Conservation (phyloP, 1,140 invertebrate species). For the Ylistrum balloti region DNA sequence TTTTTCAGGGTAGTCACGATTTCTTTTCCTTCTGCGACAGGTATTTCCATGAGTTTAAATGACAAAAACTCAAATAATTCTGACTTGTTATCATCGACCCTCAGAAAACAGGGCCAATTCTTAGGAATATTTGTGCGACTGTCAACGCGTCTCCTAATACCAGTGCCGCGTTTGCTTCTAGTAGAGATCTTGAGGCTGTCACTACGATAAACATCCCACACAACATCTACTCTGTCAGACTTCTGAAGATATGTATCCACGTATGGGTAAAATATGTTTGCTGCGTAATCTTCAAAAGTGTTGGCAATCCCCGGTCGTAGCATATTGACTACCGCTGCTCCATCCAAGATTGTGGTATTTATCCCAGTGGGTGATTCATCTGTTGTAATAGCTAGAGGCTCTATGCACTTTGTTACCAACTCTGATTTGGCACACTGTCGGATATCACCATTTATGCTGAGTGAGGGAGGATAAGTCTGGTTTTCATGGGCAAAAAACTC, state of each 20-base stretch:
- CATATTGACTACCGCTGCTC: constrained; percentile 59
- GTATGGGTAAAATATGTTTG: constrained; percentile 53
- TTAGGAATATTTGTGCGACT: too few relatives aligned
- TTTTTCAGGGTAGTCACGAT: neutral
- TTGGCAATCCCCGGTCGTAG: constrained; percentile 48
- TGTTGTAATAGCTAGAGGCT: neutral
- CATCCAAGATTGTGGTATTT: constrained; percentile 61
- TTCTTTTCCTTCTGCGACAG: neutral
- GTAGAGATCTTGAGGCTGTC: constrained; percentile 55
- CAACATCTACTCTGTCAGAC: constrained; percentile 56
- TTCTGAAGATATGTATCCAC: neutral
- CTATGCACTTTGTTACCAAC: constrained; percentile 30
- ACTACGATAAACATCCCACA: constrained; percentile 60
- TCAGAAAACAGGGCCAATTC: constrained; percentile 34
- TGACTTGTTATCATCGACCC: constrained; percentile 44
- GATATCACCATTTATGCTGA: constrained; percentile 56
- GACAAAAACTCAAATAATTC: constrained; percentile 35
- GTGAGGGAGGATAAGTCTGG: constrained; percentile 63
- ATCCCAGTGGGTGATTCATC: too few relatives aligned
- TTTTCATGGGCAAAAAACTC: constrained; percentile 71
- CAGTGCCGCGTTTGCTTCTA: constrained; percentile 57
- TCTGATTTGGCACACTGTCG: constrained; percentile 53
- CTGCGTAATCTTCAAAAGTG: constrained; percentile 64
- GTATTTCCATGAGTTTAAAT: too few relatives aligned
- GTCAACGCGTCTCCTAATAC: neutral